Conservation (phyloP, 92 coral and sea anemone species). For the Umimayanthus chanpuru region DNA sequence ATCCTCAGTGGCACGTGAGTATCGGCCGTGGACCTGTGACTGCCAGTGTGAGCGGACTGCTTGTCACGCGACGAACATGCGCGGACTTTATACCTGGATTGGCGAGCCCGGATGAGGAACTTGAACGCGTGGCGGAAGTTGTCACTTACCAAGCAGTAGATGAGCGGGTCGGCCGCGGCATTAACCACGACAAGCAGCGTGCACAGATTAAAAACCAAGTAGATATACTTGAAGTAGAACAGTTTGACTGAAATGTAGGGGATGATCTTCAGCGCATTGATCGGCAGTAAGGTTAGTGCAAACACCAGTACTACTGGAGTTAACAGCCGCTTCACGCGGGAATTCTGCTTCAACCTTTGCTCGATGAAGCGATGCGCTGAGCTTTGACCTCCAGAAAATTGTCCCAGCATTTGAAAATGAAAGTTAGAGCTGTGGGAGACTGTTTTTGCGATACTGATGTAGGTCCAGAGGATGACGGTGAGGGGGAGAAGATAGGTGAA, state of each 20-base stretch:
- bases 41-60: background rate
- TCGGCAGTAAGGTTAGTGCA: slow-evolving; percentile 54
- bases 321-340: slow-evolving; percentile 53
- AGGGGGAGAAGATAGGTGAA: slow-evolving; percentile 1
- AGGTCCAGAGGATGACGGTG: slow-evolving; percentile 29
- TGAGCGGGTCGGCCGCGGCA: slow-evolving; percentile 49
- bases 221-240: slow-evolving; percentile 35
- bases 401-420: slow-evolving; percentile 28
- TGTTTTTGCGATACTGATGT: slow-evolving; percentile 25
- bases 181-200: slow-evolving; percentile 43
- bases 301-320: slow-evolving; percentile 77
- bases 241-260: slow-evolving; percentile 1
- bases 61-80: background rate
- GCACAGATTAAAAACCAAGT: slow-evolving; percentile 46
- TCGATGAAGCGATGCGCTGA: slow-evolving; percentile 23
- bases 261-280: slow-evolving; percentile 35
- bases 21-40: background rate
- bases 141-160: slow-evolving; percentile 54
- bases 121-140: slow-evolving; percentile 59
- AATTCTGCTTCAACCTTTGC: slow-evolving; percentile 60
- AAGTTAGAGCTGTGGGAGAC: slow-evolving; percentile 23
- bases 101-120: slow-evolving; percentile 31
- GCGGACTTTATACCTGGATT: slow-evolving; percentile 16
- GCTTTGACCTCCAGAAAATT: slow-evolving; percentile 8
- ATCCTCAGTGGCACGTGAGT: slow-evolving; percentile 7